Evolutionary conservation across 1,140 invertebrate genomes (phyloP), one percentile per base, ranked within the genome.

Genomic region (Amphibalanus amphitrite): DNA sequence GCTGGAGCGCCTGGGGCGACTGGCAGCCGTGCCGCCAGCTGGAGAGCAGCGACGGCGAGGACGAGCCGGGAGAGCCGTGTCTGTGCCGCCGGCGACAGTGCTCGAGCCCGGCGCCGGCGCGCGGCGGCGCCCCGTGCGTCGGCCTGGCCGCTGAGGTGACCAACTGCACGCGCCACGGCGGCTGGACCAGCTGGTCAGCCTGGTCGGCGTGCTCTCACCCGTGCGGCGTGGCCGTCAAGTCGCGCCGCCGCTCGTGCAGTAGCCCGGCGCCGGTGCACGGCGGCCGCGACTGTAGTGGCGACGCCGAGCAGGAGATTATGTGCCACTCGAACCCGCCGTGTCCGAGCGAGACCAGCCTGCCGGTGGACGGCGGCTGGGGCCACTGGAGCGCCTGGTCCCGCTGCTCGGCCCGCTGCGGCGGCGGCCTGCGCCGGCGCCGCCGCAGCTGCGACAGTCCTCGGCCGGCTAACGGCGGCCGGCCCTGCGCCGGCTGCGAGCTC

Each of bases 241-340:
- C 75, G 1, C 76, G 82, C 3, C 72, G 75, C 0, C 71, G 82
- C 47, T 76, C 75, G 0, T 83, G 82, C 74, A 77, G 79, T 0
- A 80, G 79, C 71, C 82, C 82, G 0, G 76, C 77, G 30, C 80
- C 81, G 10, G 74, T 76, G 30, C 77, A 78, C 72, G 80, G 80
- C 28, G 82, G 82, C 1, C 74, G 77, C 69, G 73, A 76, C 1
- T 82, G 81, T 71, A 76, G 78, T 28, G 81, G 81, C 1, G 73
- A 75, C 38, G 77, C 78, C 75, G 83, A 85, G 29, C 84, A 86
- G 28, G 89, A 92, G 76, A 85, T 87, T 73, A 87, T 88, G 74
- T 93, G 91, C 76, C 83, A 88, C 30, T 86, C 87, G 69, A 83
- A 89, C 74, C 90, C 90, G 26, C 90, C 90, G 0, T 93, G 91